Percentiles rank a stretch among this genome's conserved stretches.
Evolutionary conservation across 2,888 invertebrate species (phyloP).

Genomic region (Gibbula magus): DNA sequence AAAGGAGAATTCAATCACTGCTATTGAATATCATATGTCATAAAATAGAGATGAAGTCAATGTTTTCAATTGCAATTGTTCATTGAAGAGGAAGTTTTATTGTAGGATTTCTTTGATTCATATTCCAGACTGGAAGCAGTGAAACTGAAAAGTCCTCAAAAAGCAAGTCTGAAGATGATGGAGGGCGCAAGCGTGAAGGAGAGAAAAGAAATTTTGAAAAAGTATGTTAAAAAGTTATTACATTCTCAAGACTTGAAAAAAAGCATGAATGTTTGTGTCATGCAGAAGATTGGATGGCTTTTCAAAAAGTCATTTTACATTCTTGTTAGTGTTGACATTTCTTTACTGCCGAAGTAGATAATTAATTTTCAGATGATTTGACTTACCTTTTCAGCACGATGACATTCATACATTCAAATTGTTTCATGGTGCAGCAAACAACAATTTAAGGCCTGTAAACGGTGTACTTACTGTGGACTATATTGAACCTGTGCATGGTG

Average conservation of each 20-base stretch:
- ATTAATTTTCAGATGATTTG: no score
- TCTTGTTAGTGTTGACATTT: no score
- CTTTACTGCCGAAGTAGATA: no score
- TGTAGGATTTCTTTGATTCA: slow-evolving; percentile 19
- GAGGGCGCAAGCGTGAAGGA: slow-evolving; percentile 56
- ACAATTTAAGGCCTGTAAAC: not conserved
- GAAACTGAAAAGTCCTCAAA: slow-evolving; percentile 39
- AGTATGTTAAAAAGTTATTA: slow-evolving; percentile 36
- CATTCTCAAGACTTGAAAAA: no score
- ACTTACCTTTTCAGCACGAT: not conserved
- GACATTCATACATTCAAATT: not conserved
- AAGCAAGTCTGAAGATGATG: slow-evolving; percentile 51
- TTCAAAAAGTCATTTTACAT: no score
- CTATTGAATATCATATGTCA: no score
- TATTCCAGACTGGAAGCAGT: not conserved
- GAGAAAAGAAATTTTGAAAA: slow-evolving; percentile 65
- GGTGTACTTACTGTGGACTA: no score
- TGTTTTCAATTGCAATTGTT: slow-evolving; percentile 15
- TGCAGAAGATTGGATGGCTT: no score
- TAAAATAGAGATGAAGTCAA: not conserved
- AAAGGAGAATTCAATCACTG: no score
- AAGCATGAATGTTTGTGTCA: no score
- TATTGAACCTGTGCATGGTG: no score
- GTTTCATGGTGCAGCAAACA: not conserved
- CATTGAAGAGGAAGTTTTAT: no score